Evolutionary conservation across 2,113 vertebrate genomes (phyloP), one percentile per base, ranked within the genome.

Genomic region (Grammomys surdaster): DNA sequence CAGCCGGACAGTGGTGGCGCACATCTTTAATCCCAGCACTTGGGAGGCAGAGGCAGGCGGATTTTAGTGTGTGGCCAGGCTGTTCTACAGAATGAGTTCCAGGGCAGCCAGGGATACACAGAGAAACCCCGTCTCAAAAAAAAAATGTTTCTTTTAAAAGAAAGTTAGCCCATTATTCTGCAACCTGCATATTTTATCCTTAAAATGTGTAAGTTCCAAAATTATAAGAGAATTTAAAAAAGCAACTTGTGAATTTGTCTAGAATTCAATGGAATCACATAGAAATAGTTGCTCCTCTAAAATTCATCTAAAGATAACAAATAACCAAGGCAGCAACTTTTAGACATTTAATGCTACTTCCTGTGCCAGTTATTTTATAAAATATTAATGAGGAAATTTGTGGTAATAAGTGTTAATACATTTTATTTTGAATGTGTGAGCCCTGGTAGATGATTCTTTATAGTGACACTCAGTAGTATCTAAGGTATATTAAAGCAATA

Each of bases 401-500:
- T 31, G 31, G 63, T 94, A 95, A 97, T 95, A 94, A 96, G 94
- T 97, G 97, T 95, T 96, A 93, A 95, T 94, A 93, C 69, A 91
- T 92, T 96, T 88, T 69, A 69, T 87, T 63, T 90, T 78, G 85
- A 92, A 70, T 10, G 4, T 70, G 56, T 87, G 92, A 94, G 65
- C n/a, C 58, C 77, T 80, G 92, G 87, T 92, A 95, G 92, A 92
- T 92, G 87, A 96, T 94, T 93, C 75, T 96, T 96, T 93, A 95
- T 73, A 54, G 73, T 91, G 85, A 82, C 48, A 94, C 70, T 92
- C 78, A 48, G 78, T 78, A 75, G 81, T 80, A 78, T 43, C 20
- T 85, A 97, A 89, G 80, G 72, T 91, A 97, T 97, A 97, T 98
- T 97, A 97, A 98, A 97, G 78, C 95, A 92, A 97, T 97, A 96